A percentile compares a stretch with the other conserved stretches of the same genome.
Evolutionary conservation across 1,140 invertebrate species (phyloP).

Genomic region (Trachymyrmex cornetzi): DNA sequence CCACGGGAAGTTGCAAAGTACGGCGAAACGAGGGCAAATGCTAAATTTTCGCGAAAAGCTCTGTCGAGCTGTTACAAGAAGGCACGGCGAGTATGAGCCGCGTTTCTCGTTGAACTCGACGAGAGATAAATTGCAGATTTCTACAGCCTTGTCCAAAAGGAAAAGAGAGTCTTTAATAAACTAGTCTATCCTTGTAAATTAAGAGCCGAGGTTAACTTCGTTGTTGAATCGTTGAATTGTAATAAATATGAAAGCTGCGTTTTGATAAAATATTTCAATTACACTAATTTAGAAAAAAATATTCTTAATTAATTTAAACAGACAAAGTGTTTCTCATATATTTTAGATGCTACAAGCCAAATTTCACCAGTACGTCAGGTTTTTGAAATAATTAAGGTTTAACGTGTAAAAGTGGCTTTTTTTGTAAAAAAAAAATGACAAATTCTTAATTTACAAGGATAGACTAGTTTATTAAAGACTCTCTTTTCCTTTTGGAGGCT

Average conservation of each 20-base stretch:
- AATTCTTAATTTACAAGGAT: conserved; percentile 20
- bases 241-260: not conserved
- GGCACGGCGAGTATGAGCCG: conserved; percentile 11
- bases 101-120: not conserved
- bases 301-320: too few species aligned
- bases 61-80: conserved; percentile 42
- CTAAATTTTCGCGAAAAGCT: conserved; percentile 54
- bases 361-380: too few species aligned
- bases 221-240: not conserved
- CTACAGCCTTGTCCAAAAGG: conserved; percentile 1
- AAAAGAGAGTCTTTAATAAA: conserved; percentile 28
- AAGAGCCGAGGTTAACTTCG: conserved; percentile 1
- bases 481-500: not conserved
- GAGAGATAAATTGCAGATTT: conserved; percentile 33
- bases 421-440: too few species aligned
- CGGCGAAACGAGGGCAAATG: conserved; percentile 51
- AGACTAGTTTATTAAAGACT: conserved; percentile 21
- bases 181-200: not conserved
- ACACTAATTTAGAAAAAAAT: too few species aligned
- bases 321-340: too few species aligned
- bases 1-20: conserved; percentile 39
- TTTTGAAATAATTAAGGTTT: too few species aligned
- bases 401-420: too few species aligned
- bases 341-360: too few species aligned
- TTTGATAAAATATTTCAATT: not conserved